Evolutionary conservation across 2,888 invertebrate species (phyloP).

Genomic region (Caenorhabditis sp.): DNA sequence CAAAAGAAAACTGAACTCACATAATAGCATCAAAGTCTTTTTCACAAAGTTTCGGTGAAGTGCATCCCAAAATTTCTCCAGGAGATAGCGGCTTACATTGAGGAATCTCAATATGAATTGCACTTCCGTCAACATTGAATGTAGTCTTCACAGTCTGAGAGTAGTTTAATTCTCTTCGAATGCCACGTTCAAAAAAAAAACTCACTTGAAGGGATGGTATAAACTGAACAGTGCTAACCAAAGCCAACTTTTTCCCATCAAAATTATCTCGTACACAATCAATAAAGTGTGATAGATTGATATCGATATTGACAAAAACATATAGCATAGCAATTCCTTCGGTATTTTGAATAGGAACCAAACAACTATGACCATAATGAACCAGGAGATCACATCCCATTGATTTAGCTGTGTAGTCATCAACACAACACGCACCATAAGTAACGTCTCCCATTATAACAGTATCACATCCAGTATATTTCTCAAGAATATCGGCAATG

Average conservation of each 20-base stretch:
- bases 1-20: conserved; percentile 27
- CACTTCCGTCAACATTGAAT: conserved; percentile 36
- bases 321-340: conserved; percentile 88
- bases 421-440: conserved; percentile 98
- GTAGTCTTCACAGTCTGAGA: conserved; percentile 37
- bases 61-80: conserved; percentile 97
- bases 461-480: conserved; percentile 77
- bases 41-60: conserved; percentile 81
- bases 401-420: conserved; percentile 91
- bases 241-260: conserved; percentile 76
- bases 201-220: conserved; percentile 88
- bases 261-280: conserved; percentile 78
- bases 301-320: conserved; percentile 96
- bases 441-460: conserved; percentile 99
- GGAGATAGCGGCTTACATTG: conserved; percentile 94
- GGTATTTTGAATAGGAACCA: conserved; percentile 71
- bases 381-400: conserved; percentile 77
- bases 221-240: conserved; percentile 98
- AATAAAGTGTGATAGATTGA: conserved; percentile 90
- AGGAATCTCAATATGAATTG: conserved; percentile 76
- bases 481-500: conserved; percentile 89
- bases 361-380: conserved; percentile 97
- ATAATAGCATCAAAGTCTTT: conserved; percentile 81
- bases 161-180: no score
- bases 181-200: neutral